Evolutionary conservation across 30 jellyfish, hydroid and myxozoan genomes (phyloP), one percentile per base, ranked within the genome.

Genomic region (Pseudorhiza aurosa): DNA sequence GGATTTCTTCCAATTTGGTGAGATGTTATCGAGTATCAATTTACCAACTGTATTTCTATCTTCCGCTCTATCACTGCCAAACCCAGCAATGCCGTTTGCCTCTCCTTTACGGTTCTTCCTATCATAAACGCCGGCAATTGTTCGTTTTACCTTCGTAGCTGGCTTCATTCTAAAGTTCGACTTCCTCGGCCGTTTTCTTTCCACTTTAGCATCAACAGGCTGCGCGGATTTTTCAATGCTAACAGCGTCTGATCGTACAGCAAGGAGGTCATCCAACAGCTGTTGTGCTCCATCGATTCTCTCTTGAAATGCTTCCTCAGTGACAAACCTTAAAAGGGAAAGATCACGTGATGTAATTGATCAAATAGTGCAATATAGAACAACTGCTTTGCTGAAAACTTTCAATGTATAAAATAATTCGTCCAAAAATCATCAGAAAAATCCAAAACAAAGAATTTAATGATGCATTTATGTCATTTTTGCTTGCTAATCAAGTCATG

Each of bases 1-100:
- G 9, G 91, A 30, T 47, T 64, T 33, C 46, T 80, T 80, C 91
- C 91, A 80, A 29, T 76, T 25, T 42, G 77, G 83, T 11, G 91
- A 64, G 5, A 80, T 64, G 18, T 65, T 65, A 26, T 65, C 84
- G 49, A 80, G 40, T 3, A 80, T n/a, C 45, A 42, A 1, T 24
- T 65, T 64, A 3, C 75, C 58, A 21, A 29, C 75, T 0, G 45
- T 37, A 4, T 39, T n/a, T 24, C 68, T 24, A 43, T 7, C 37
- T 31, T 22, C 39, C 37, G 44, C 68, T 40, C 17, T 42, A 68
- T 60, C 9, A 15, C 14, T 17, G 0, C 35, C 17, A n/a, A 25
- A 15, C 6, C 28, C 36, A 7, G 33, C n/a, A 26, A 28, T 28
- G 8, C 30, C 45, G 45, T 27, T 25, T 76, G 17, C 28, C 28